A percentile compares a stretch with the other conserved stretches of the same genome.
These are phyloP conservation scores for Nesoenas mayeri DNA, from an alignment of 2,113 vertebrate species.

Conservation along the genomic window DNA sequence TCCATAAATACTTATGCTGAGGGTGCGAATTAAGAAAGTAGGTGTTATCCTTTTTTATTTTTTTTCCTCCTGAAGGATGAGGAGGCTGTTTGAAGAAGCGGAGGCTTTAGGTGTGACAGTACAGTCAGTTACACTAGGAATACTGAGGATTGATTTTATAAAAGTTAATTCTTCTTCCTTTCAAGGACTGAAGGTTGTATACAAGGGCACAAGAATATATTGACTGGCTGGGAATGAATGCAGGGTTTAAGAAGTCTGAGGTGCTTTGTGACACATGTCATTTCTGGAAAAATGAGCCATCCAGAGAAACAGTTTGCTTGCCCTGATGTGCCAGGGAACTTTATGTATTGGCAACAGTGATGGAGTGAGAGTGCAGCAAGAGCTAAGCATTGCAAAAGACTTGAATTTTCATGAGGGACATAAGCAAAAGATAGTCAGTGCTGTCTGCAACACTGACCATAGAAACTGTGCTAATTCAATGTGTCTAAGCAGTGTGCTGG, in stretches of 20 bases:
- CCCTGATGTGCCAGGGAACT: constrained; percentile 65
- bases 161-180: constrained; percentile 71
- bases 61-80: neutral
- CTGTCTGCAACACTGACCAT: neutral
- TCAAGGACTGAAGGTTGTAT: constrained; percentile 58
- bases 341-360: constrained; percentile 62
- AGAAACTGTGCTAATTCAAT: neutral
- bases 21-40: constrained; percentile 42
- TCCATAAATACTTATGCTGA: constrained; percentile 35
- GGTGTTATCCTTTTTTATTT: neutral
- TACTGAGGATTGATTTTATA: constrained; percentile 52
- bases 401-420: constrained; percentile 51
- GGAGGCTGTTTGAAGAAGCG: constrained; percentile 31
- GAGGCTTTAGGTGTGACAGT: constrained; percentile 42
- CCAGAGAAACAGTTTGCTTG: constrained; percentile 69
- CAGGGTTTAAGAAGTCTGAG: constrained; percentile 64
- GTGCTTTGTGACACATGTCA: constrained; percentile 75
- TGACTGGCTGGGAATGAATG: constrained; percentile 72
- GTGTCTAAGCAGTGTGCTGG: neutral
- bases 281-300: constrained; percentile 74
- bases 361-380: constrained; percentile 57
- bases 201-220: constrained; percentile 61
- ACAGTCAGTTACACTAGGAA: neutral
- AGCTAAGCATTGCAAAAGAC: constrained; percentile 37
- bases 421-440: neutral